phyloP scores from a whole-genome alignment of 2,888 invertebrate species.

The Synergus umbraculus region DNA sequence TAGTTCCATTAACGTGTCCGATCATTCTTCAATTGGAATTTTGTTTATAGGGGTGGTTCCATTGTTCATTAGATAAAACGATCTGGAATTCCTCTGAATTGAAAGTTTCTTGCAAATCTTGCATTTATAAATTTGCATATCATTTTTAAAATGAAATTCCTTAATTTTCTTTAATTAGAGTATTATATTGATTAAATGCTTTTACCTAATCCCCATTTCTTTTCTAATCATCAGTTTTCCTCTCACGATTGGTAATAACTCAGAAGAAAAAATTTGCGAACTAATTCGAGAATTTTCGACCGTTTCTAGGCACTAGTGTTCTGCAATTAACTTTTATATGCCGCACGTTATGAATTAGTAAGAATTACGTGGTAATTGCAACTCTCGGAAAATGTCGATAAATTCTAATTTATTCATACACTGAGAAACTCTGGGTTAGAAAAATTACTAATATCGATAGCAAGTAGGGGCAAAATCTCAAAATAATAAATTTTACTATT shows the following conservation, averaged over 20 bases:
- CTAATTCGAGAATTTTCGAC: background rate
- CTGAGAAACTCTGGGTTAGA: too few species aligned
- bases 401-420: too few species aligned
- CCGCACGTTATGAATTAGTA: background rate
- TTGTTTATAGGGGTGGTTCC: background rate
- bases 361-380: background rate
- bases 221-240: background rate
- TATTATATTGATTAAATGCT: background rate
- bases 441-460: too few species aligned
- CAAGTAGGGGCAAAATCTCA: too few species aligned
- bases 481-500: too few species aligned
- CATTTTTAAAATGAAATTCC: background rate
- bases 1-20: slow-evolving; percentile 57
- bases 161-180: background rate
- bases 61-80: background rate
- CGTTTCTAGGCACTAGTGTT: slow-evolving; percentile 2
- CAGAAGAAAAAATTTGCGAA: background rate
- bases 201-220: background rate
- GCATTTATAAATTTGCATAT: background rate
- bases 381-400: background rate
- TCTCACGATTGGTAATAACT: background rate
- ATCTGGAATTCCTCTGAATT: background rate
- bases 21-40: slow-evolving; percentile 46
- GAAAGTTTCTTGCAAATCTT: too few species aligned
- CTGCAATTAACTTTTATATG: slow-evolving; percentile 17